Percentiles rank a stretch among this genome's conserved stretches.
These are phyloP conservation scores for Machimus atricapillus DNA, from an alignment of 2,888 invertebrate species.

Conservation along the genomic window DNA sequence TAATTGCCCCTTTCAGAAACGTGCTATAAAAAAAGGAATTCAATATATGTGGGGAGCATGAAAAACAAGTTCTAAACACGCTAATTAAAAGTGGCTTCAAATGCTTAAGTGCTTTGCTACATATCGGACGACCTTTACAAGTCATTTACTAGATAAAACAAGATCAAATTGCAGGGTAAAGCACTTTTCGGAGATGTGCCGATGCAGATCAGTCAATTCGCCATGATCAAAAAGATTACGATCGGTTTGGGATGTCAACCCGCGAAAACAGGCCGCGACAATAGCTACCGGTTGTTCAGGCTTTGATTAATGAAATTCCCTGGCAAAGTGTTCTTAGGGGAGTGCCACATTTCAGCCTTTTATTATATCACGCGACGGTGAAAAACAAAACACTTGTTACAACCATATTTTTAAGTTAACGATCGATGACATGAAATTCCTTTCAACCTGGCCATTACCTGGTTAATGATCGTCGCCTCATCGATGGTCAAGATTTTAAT, in stretches of 20 bases:
- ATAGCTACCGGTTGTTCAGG: constrained; percentile 5
- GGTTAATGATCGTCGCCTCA: constrained; percentile 16
- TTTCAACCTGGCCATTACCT: constrained; percentile 17
- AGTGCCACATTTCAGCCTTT: neutral
- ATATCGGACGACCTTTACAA: constrained; percentile 42
- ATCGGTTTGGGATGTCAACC: neutral
- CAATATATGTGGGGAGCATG: neutral
- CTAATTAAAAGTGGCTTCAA: constrained; percentile 40
- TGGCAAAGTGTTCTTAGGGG: neutral
- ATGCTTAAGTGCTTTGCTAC: constrained; percentile 22
- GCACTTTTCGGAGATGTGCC: neutral
- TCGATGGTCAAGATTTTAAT: constrained; percentile 32
- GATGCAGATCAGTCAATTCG: neutral
- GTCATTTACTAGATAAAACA: constrained; percentile 43
- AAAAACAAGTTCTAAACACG: constrained; percentile 25
- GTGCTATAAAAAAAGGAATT: neutral
- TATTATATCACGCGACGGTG: neutral
- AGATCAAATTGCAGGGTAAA: constrained; percentile 21
- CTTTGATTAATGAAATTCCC: constrained; percentile 25
- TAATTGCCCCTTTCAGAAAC: neutral
- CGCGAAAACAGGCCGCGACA: neutral
- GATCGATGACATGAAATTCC: constrained; percentile 38
- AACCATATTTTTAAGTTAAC: constrained; percentile 22
- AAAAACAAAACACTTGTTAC: constrained; percentile 27
- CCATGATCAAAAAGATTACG: neutral